Base-by-base conservation (phyloP, 2,113 vertebrate genomes). In the Stegostoma tigrinum region DNA sequence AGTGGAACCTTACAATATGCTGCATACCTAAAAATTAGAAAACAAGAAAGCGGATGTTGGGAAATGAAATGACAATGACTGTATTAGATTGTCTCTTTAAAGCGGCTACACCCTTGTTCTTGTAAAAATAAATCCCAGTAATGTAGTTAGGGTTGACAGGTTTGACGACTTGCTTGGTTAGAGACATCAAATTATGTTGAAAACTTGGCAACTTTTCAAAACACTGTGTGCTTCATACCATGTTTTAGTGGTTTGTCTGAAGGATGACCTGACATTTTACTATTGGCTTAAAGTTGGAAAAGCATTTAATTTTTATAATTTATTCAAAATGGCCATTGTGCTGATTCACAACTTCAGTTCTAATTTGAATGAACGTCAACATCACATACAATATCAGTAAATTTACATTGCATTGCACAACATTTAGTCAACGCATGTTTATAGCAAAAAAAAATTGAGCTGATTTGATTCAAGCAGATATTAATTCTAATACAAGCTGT, bases 191-290 rank as follows among this genome's bases (percentile, higher is more conserved):
- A 15, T 48, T n/a, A 72, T 48, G 52, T 96, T 72, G 95, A 96
- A 96, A 96, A 0, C 17, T 95, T 97, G 98, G 98, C 98, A 96
- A 8, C 17, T 48, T 95, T 97, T 98, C 98, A 99, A 95, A 95
- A 97, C 96, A 97, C 97, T 97, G 97, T 97, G 97, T 98, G 98
- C 98, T 97, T 96, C 96, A 96, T 97, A 96, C 97, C 96, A 96
- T 95, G 97, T 96, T 96, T 96, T 96, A 96, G 34, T 96, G 96
- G 97, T 97, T 97, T 90, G 97, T 96, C 96, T 38, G 83, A 97
- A 96, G 96, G 97, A 95, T 98, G 98, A 99, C 98, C 97, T 97
- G 98, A 98, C 98, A 97, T 95, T 97, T 95, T 94, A 61, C 97
- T 97, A 99, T 99, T 99, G 98, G 98, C 24, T 97, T 91, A 95